phyloP scores from a whole-genome alignment of 2,113 vertebrate genomes.

The Phaetusa simplex region DNA sequence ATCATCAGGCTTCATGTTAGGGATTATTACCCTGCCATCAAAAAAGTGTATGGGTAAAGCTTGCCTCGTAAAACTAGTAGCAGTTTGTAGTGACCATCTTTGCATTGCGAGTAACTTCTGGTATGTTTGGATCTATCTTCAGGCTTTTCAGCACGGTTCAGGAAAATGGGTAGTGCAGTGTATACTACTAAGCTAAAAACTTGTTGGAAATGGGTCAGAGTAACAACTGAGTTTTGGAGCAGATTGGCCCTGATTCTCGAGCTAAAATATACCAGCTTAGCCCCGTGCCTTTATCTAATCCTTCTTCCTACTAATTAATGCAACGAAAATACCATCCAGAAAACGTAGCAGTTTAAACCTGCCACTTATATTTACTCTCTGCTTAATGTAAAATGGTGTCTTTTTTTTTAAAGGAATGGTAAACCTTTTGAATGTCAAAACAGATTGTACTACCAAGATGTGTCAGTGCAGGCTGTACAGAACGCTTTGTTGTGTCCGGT shows the following conservation, averaged over 20 bases:
- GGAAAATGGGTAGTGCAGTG: not conserved
- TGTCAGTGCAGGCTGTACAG: not conserved
- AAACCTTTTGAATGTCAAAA: conserved; percentile 7
- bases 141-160: not conserved
- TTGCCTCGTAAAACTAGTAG: not conserved
- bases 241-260: not conserved
- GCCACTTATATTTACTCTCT: not conserved
- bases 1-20: not conserved
- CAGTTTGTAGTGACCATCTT: not conserved
- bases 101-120: not conserved
- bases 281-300: not conserved
- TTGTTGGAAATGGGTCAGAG: not conserved
- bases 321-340: not conserved
- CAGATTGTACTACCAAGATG: not conserved
- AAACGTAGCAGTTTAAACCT: not conserved
- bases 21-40: not conserved
- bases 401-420: not conserved
- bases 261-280: not conserved
- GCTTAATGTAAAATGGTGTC: conserved; percentile 19
- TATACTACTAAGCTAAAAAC: not conserved
- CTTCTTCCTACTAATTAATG: not conserved
- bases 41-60: not conserved
- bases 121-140: not conserved
- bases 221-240: not conserved
- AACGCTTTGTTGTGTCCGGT: not conserved